Evolutionary conservation across 1,140 invertebrate species (phyloP).

Genomic region (Yoshiicerus persimilis): DNA sequence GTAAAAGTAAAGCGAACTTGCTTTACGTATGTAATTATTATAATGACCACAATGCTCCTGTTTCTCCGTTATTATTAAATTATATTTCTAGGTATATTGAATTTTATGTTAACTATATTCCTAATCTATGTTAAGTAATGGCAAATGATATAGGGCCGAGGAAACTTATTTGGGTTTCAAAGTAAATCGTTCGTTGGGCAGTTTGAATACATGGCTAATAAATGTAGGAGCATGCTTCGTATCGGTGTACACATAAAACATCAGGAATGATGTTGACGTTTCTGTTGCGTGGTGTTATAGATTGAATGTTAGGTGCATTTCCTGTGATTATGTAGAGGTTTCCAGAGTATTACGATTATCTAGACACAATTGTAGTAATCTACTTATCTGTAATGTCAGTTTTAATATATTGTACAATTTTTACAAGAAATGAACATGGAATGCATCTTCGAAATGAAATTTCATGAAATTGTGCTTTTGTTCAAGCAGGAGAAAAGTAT

Average conservation of each 20-base stretch:
- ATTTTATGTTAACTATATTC: too few species aligned
- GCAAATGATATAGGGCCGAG: too few species aligned
- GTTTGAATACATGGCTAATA: not conserved
- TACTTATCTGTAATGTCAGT: too few species aligned
- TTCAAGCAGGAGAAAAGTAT: too few species aligned
- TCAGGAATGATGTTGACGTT: not conserved
- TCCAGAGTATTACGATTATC: too few species aligned
- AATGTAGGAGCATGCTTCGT: not conserved
- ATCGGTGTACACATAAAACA: not conserved
- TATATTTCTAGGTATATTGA: too few species aligned
- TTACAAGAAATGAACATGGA: too few species aligned
- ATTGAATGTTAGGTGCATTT: not conserved
- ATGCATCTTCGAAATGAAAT: too few species aligned
- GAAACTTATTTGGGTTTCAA: not conserved
- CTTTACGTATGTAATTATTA: not conserved
- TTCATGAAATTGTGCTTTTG: too few species aligned
- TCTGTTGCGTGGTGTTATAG: not conserved
- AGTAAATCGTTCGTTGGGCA: not conserved
- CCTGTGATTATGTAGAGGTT: not conserved
- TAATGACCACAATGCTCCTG: conserved; percentile 1
- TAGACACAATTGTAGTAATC: too few species aligned
- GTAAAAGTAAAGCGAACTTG: not conserved
- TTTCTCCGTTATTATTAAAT: not conserved
- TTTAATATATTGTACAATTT: too few species aligned
- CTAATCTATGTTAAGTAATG: too few species aligned